A percentile compares a stretch with the other conserved stretches of the same genome.
phyloP scores from a whole-genome alignment of 2,888 invertebrate genomes.

The Lysandra coridon region DNA sequence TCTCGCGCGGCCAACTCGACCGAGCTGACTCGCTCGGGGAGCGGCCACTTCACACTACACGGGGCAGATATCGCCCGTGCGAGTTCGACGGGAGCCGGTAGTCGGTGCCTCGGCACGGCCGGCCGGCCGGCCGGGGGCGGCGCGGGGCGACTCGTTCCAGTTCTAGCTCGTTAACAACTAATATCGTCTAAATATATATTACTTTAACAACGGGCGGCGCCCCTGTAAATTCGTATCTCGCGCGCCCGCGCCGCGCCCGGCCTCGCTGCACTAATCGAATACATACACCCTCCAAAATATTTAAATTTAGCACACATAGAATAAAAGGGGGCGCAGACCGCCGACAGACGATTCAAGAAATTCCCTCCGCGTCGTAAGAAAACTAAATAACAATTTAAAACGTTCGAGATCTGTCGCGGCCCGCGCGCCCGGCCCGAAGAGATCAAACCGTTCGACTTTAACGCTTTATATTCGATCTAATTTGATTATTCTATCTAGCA shows the following conservation, averaged over 20 bases:
- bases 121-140: background rate
- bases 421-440: slow-evolving; percentile 46
- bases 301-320: slow-evolving; percentile 31
- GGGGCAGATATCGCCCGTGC: slow-evolving; percentile 43
- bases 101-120: background rate
- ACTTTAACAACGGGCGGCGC: slow-evolving; percentile 20
- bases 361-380: background rate
- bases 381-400: slow-evolving; percentile 26
- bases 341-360: background rate
- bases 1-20: slow-evolving; percentile 68
- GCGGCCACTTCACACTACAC: slow-evolving; percentile 52
- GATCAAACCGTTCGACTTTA: slow-evolving; percentile 66
- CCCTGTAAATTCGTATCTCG: slow-evolving; percentile 24
- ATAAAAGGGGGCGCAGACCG: slow-evolving; percentile 8
- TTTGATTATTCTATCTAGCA: slow-evolving; percentile 80
- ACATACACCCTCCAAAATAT: slow-evolving; percentile 20
- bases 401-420: background rate
- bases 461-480: slow-evolving; percentile 71
- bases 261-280: slow-evolving; percentile 22
- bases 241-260: background rate
- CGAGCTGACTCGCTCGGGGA: slow-evolving; percentile 73
- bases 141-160: slow-evolving; percentile 1
- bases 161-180: slow-evolving; percentile 28
- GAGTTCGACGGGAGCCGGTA: background rate
- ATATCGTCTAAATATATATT: slow-evolving; percentile 27